Conservation (phyloP, 2,797 vertebrate species). For the Clarias platycephalus region DNA sequence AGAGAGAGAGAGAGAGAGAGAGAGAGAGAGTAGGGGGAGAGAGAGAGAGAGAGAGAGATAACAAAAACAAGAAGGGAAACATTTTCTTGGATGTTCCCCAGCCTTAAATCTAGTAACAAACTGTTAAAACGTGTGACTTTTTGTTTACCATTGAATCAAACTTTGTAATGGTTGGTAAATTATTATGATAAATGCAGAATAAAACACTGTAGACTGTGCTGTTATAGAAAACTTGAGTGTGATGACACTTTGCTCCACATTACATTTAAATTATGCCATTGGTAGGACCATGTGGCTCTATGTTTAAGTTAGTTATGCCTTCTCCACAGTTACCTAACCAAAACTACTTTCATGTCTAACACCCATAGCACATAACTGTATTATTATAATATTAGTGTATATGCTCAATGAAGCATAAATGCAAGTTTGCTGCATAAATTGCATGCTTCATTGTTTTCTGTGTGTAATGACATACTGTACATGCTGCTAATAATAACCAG, state of each 20-base stretch:
- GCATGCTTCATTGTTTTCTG: constrained; percentile 4
- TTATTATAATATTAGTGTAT: neutral
- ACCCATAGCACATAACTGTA: neutral
- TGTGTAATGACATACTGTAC: neutral
- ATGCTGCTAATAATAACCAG: neutral
- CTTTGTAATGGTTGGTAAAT: neutral
- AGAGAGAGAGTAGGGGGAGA: neutral
- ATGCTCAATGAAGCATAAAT: neutral
- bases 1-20: neutral
- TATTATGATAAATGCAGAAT: neutral
- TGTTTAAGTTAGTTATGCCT: neutral
- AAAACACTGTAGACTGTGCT: neutral
- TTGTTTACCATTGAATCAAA: neutral
- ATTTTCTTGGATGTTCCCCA: neutral
- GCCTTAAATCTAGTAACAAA: neutral
- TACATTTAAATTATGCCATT: neutral
- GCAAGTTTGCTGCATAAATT: constrained; percentile 1
- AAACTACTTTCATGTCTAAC: constrained; percentile 9
- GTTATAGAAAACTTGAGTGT: neutral
- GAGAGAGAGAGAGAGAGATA: neutral
- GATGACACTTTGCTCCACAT: neutral
- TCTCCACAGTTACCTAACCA: neutral
- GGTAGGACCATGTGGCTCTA: neutral
- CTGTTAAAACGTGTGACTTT: neutral
- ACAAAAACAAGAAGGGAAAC: neutral